Base-by-base conservation (phyloP, 2,113 vertebrate genomes). In the Phoenicopterus ruber region DNA sequence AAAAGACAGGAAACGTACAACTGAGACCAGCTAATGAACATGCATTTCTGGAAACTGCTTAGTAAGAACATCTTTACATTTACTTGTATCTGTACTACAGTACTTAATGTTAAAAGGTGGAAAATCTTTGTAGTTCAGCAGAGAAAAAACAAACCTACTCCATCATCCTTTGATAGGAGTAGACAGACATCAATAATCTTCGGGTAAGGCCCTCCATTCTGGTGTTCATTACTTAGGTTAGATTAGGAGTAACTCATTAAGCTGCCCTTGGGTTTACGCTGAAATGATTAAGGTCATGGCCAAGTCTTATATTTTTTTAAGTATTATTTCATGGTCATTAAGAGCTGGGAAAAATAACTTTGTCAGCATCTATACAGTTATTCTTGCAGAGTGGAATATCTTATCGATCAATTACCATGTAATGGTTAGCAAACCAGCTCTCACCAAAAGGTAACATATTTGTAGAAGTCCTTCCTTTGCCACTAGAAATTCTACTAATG, bases 361-460 rank as follows among this genome's bases (percentile, higher is more conserved):
- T 17, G 13, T 40, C 13, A 70, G 38, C 6, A 6, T 42, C n/a
- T 61, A 26, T 38, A 18, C 15, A 22, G 21, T 58, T 81, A 84
- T 93, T 95, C 86, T 90, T 96, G 81, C 78, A 96, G 88, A 82
- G 78, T 93, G 87, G 81, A 97, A 74, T 80, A 67, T 32, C 31
- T 91, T 87, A 16, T 18, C 13, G 15, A 86, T 92, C 15, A n/a
- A 22, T 61, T 8, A 42, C 32, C 79, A 6, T 61, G 70, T 77
- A 91, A 52, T 62, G 47, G 46, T 86, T 91, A 65, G 36, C 65
- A 87, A 94, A 92, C 66, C 85, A 94, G 50, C 25, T 82, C 28
- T 72, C 17, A 47, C 42, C 57, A 31, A 61, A 84, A 58, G 10
- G 13, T 70, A 50, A 58, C 1, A 0, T 65, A 32, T 69, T 58